Evolutionary conservation across 2,113 vertebrate genomes (phyloP).

Genomic region (Actenoides lindsayi): DNA sequence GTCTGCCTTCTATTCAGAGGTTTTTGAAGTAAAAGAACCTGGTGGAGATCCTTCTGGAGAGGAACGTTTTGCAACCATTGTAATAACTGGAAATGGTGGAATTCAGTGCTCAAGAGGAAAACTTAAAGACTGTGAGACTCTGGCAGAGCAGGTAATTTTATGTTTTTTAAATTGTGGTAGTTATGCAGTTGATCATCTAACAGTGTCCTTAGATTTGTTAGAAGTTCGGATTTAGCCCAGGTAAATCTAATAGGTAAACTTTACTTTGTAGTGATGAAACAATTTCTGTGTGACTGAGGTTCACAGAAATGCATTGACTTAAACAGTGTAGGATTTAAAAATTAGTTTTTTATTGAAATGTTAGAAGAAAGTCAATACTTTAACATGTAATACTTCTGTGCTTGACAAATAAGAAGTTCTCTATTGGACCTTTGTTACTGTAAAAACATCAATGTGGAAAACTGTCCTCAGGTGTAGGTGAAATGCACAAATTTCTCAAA

Average conservation of each 20-base stretch:
- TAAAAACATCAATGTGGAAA: neutral
- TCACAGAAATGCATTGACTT: neutral
- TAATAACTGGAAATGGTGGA: conserved; percentile 91
- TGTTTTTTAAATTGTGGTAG: neutral
- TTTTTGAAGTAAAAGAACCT: conserved; percentile 89
- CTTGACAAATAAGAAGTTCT: neutral
- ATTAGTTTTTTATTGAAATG: neutral
- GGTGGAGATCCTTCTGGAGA: conserved; percentile 76
- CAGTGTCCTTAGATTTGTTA: neutral
- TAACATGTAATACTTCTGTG: neutral
- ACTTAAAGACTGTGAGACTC: conserved; percentile 73
- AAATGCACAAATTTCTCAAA: neutral
- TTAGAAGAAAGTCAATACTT: neutral
- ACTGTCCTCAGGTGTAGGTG: neutral
- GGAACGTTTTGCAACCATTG: conserved; percentile 85
- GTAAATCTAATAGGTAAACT: neutral
- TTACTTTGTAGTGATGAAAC: neutral
- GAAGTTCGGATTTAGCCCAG: neutral
- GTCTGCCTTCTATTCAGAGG: conserved; percentile 88
- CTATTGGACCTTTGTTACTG: neutral
- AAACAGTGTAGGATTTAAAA: neutral
- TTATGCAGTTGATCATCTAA: neutral
- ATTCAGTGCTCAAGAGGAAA: conserved; percentile 88
- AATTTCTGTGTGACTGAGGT: neutral
- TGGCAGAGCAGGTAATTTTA: conserved; percentile 80